phyloP scores from a whole-genome alignment of 23 tunicate genomes.

The Diplosoma virens region DNA sequence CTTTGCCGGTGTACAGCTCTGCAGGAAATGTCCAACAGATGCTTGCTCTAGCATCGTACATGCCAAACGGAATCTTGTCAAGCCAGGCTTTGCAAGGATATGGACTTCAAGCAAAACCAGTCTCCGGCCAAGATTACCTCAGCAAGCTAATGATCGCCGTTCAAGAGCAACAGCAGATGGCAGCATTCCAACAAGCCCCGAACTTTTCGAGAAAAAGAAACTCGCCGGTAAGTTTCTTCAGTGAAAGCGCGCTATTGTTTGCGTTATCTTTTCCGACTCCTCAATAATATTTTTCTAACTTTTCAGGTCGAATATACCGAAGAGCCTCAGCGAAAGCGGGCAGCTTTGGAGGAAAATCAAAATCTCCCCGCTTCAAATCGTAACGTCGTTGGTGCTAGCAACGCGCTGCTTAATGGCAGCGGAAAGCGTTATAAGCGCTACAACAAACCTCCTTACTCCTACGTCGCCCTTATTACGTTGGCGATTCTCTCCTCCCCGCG shows the following conservation, averaged over 20 bases:
- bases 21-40: constrained; percentile 43
- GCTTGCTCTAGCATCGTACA: constrained; percentile 37
- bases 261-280: neutral
- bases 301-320: neutral
- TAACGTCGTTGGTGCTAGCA: too few species aligned
- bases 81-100: constrained; percentile 3
- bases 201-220: constrained; percentile 38
- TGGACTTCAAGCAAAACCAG: too few species aligned
- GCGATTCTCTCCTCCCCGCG: constrained; percentile 89
- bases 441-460: constrained; percentile 95
- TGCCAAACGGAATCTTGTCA: constrained; percentile 12
- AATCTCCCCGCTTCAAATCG: too few species aligned
- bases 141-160: constrained; percentile 42
- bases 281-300: neutral
- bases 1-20: neutral
- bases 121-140: neutral
- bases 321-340: constrained; percentile 2
- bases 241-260: neutral
- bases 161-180: constrained; percentile 39
- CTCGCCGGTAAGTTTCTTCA: constrained; percentile 48
- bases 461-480: constrained; percentile 89
- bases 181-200: constrained; percentile 11
- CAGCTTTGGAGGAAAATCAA: neutral
- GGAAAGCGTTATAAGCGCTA: constrained; percentile 89
- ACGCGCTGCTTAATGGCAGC: constrained; percentile 1